Percentiles rank a stretch among this genome's conserved stretches.
Conservation (phyloP, 1,140 invertebrate genomes). For the Trachelipus rathkii region DNA sequence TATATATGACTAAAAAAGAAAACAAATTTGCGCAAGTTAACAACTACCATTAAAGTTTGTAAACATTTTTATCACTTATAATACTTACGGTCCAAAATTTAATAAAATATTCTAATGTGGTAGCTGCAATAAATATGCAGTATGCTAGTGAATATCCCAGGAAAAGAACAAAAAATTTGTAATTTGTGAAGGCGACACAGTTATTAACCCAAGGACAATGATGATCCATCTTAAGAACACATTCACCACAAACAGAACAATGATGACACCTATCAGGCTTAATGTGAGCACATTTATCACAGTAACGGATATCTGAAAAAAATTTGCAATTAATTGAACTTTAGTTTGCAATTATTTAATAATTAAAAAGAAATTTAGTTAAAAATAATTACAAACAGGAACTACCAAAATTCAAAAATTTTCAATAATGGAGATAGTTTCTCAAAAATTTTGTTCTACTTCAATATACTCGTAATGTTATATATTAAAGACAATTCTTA, state of each 20-base stretch:
- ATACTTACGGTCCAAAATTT: slow-evolving; percentile 79
- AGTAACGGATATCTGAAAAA: slow-evolving; percentile 70
- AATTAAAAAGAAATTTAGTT: too few species aligned
- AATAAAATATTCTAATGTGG: slow-evolving; percentile 88
- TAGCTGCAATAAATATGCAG: slow-evolving; percentile 83
- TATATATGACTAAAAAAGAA: not conserved
- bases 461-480: too few species aligned
- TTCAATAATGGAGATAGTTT: too few species aligned
- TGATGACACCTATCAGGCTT: slow-evolving; percentile 96
- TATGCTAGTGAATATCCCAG: slow-evolving; percentile 88
- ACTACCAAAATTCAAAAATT: too few species aligned
- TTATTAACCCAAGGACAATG: slow-evolving; percentile 99
- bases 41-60: too few species aligned
- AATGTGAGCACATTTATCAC: slow-evolving; percentile 87
- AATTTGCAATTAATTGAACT: slow-evolving; percentile 32
- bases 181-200: slow-evolving; percentile 95
- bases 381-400: too few species aligned
- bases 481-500: too few species aligned
- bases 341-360: too few species aligned
- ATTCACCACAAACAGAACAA: slow-evolving; percentile 87
- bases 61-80: not conserved
- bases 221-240: slow-evolving; percentile 97
- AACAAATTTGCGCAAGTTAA: not conserved
- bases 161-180: slow-evolving; percentile 98
- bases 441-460: too few species aligned